These are phyloP conservation scores for Drosophila mimetica DNA, from an alignment of 2,888 invertebrate species.

Conservation along the genomic window DNA sequence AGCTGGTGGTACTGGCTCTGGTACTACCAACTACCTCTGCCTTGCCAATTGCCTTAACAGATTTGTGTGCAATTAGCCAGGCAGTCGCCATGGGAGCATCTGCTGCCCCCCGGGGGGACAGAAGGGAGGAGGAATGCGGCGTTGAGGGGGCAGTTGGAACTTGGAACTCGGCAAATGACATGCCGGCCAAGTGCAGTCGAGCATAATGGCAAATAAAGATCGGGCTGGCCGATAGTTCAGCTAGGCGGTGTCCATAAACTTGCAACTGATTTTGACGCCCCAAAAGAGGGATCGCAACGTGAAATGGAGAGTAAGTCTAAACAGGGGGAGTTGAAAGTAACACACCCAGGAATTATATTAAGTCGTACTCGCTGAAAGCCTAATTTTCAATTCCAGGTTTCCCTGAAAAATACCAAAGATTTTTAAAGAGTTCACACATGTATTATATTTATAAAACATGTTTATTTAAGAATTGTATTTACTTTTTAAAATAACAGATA, in stretches of 20 bases:
- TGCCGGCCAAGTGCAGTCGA: constrained; percentile 55
- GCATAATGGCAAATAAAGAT: constrained; percentile 66
- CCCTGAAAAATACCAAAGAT: neutral
- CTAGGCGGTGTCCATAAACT: constrained; percentile 52
- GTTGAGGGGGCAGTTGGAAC: neutral
- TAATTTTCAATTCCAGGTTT: neutral
- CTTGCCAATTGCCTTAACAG: constrained; percentile 71
- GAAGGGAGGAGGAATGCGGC: neutral
- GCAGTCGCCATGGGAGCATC: constrained; percentile 56
- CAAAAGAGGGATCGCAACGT: constrained; percentile 5
- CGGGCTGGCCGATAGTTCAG: constrained; percentile 46
- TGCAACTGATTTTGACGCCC: constrained; percentile 76
- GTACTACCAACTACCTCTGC: neutral
- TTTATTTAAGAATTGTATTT: neutral
- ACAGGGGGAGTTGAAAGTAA: neutral
- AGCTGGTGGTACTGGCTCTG: constrained; percentile 12
- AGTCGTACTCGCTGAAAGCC: neutral
- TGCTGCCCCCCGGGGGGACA: constrained; percentile 8
- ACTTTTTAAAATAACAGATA: neutral
- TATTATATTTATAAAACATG: neutral
- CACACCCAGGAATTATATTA: neutral
- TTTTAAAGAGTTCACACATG: neutral
- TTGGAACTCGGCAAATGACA: constrained; percentile 34
- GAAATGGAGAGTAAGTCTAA: constrained; percentile 8
- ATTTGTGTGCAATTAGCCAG: constrained; percentile 76